These are phyloP conservation scores for Cecidostiba fungosa DNA, from an alignment of 2,888 invertebrate species.

Conservation along the genomic window DNA sequence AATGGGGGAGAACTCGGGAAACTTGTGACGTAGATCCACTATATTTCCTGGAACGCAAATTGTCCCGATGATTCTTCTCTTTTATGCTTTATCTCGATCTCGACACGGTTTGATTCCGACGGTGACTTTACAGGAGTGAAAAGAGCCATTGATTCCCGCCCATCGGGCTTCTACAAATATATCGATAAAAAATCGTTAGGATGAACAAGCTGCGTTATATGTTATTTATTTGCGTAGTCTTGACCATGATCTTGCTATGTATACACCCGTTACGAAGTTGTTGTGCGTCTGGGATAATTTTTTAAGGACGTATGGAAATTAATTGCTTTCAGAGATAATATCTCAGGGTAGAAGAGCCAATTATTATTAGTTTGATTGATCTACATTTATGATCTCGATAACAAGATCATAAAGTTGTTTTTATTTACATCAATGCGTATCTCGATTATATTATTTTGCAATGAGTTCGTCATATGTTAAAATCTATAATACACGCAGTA, in stretches of 20 bases:
- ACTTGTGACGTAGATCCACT: constrained; percentile 22
- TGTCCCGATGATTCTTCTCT: constrained; percentile 11
- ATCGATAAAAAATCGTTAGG: not conserved
- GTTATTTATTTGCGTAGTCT: constrained; percentile 30
- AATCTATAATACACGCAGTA: too few species aligned
- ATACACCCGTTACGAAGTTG: not conserved
- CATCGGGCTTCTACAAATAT: not conserved
- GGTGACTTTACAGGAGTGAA: constrained; percentile 28
- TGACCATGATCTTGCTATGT: constrained; percentile 55
- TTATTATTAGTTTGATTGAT: not conserved
- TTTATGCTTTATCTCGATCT: constrained; percentile 26
- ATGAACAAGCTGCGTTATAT: not conserved
- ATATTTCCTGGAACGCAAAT: constrained; percentile 41
- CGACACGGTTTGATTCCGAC: not conserved
- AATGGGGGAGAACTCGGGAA: constrained; percentile 34
- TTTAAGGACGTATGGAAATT: not conserved
- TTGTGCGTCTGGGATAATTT: not conserved
- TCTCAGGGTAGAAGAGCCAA: not conserved
- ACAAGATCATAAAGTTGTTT: not conserved
- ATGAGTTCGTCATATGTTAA: too few species aligned
- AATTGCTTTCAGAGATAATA: not conserved
- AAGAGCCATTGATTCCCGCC: constrained; percentile 39
- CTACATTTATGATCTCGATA: not conserved
- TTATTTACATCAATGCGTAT: too few species aligned
- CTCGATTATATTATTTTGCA: not conserved